These are phyloP conservation scores for Tychaedon coryphoeus DNA, from an alignment of 2,113 vertebrate genomes.

Conservation along the genomic window DNA sequence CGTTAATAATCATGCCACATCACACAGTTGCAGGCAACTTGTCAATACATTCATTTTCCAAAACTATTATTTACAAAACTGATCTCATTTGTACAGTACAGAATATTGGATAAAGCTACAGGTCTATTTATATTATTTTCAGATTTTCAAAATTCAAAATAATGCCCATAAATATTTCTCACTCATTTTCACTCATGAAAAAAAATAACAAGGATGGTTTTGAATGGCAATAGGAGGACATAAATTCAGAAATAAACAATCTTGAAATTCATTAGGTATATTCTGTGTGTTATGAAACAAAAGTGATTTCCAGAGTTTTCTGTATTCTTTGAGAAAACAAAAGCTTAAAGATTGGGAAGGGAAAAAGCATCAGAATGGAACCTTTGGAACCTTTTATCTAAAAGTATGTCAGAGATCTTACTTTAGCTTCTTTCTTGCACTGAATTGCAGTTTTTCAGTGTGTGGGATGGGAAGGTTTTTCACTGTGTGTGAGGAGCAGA, in stretches of 20 bases:
- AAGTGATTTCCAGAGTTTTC: neutral
- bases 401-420: neutral
- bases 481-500: neutral
- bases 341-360: neutral
- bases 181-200: neutral
- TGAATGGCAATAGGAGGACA: neutral
- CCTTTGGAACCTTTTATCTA: neutral
- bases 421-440: neutral
- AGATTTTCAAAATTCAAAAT: neutral
- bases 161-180: neutral
- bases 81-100: neutral
- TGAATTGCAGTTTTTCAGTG: neutral
- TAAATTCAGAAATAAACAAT: neutral
- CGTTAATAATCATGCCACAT: neutral
- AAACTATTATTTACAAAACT: neutral
- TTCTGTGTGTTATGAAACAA: neutral
- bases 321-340: neutral
- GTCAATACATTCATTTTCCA: neutral
- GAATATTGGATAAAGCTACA: neutral
- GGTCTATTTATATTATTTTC: neutral
- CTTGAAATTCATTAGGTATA: neutral
- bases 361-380: neutral
- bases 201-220: neutral
- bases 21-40: neutral
- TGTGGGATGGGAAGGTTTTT: neutral